These are phyloP conservation scores for Microchrysa polita DNA, from an alignment of 2,888 invertebrate genomes.

Conservation along the genomic window DNA sequence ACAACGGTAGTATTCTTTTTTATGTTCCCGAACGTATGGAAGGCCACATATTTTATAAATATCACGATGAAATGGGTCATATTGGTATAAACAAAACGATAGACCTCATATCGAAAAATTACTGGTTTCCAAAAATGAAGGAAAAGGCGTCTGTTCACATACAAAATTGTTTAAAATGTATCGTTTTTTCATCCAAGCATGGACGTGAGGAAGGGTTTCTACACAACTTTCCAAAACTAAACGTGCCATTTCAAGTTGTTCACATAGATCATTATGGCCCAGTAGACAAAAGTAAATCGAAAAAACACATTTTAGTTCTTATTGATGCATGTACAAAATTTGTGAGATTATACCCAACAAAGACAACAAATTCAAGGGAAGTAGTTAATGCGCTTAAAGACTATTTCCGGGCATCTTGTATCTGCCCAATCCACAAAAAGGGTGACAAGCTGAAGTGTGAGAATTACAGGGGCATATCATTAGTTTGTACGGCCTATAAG, in stretches of 20 bases:
- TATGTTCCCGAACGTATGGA: neutral
- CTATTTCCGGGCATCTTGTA: neutral
- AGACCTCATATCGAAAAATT: neutral
- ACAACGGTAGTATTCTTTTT: neutral
- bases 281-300: neutral
- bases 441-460: no score
- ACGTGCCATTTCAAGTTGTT: neutral
- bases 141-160: no score
- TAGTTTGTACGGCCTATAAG: no score
- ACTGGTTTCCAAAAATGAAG: slow-evolving; percentile 10
- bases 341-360: neutral
- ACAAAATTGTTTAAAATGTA: neutral
- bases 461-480: no score
- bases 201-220: neutral
- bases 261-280: neutral
- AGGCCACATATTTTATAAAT: neutral
- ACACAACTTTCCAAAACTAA: neutral
- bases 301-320: neutral
- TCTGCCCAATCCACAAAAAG: no score
- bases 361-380: neutral
- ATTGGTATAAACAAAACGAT: neutral
- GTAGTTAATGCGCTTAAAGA: neutral
- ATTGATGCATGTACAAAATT: neutral
- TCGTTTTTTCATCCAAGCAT: neutral
- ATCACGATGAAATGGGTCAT: neutral